Evolutionary conservation across 2,888 invertebrate genomes (phyloP).

Genomic region (Drosophila demipolita): DNA sequence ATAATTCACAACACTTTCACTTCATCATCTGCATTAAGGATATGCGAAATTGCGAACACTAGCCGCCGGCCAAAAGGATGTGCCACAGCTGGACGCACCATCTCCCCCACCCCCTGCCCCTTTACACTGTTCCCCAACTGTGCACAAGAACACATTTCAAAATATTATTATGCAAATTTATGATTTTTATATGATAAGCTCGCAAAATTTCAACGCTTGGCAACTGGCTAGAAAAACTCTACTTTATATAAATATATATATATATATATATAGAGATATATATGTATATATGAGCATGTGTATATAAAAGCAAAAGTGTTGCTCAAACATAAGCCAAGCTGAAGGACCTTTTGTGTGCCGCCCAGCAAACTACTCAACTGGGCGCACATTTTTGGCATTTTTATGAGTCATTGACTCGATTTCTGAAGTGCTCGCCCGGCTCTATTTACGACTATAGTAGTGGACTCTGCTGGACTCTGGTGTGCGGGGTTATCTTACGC

Average conservation of each 20-base stretch:
- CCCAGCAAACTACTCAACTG: conserved; percentile 48
- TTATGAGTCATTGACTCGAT: conserved; percentile 80
- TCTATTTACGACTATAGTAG: conserved; percentile 45
- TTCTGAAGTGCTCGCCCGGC: conserved; percentile 65
- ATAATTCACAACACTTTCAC: conserved; percentile 80
- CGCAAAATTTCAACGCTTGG: conserved; percentile 71
- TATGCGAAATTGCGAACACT: conserved; percentile 38
- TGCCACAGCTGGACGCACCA: conserved; percentile 50
- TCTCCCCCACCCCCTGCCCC: not conserved
- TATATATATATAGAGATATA: conserved; percentile 24
- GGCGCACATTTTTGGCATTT: conserved; percentile 78
- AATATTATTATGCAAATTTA: conserved; percentile 82
- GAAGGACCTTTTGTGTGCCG: conserved; percentile 33
- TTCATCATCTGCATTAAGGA: conserved; percentile 67
- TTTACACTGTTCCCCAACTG: not conserved
- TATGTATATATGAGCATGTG: conserved; percentile 31
- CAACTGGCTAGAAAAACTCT: conserved; percentile 38
- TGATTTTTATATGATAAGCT: conserved; percentile 80
- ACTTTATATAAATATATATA: conserved; percentile 9
- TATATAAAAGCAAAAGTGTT: conserved; percentile 28
- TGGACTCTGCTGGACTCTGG: conserved; percentile 37
- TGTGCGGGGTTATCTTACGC: conserved; percentile 36
- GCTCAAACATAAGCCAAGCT: conserved; percentile 34
- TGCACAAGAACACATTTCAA: conserved; percentile 60
- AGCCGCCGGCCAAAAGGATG: conserved; percentile 47